Base-by-base conservation (phyloP, 2,113 vertebrate species). In the Colossoma macropomum region DNA sequence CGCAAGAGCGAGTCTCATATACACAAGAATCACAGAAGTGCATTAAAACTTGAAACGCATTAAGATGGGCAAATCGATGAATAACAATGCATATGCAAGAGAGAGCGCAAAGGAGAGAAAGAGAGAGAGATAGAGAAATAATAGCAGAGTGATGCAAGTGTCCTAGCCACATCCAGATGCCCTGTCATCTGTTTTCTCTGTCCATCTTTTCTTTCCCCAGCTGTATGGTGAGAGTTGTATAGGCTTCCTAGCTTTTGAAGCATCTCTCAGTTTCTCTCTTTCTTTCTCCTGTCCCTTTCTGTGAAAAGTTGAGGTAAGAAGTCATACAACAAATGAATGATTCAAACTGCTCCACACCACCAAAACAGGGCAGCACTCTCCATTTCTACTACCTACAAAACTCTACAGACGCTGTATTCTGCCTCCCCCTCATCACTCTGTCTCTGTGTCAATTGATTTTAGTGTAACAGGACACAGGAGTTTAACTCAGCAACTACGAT, bases 401-500 rank as follows among this genome's bases (percentile, higher is more conserved):
- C 62, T 54, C 34, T 45, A 50, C 71, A 72, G 68, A 80, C 34
- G 17, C 52, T 70, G 72, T 71, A 71, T 76, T 76, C 66, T 59
- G 48, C 76, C 76, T 68, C 72, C 62, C 77, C 75, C n/a, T 75
- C 41, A 41, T 72, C 54, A 28, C 69, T 48, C 76, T 59, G 62
- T 79, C 72, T 86, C 73, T 70, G 62, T 75, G 74, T 19, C 65
- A 68, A 85, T 87, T 79, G 83, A 87, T 87, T 81, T 63, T 65
- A 74, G 28, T 81, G 83, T 84, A 88, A 88, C 75, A 82, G 65
- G 78, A 88, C 83, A 87, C 79, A 56, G 21, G 45, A 88, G 81
- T 66, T 83, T 86, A 87, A 86, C 73, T 75, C 81, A 70, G 72
- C 56, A 76, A 69, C 74, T 68, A 69, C 11, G 4, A 12, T 60